Percentiles rank a stretch among this genome's conserved stretches.
Conservation (phyloP, 2,888 invertebrate genomes). For the Gandaritis pyraliata region DNA sequence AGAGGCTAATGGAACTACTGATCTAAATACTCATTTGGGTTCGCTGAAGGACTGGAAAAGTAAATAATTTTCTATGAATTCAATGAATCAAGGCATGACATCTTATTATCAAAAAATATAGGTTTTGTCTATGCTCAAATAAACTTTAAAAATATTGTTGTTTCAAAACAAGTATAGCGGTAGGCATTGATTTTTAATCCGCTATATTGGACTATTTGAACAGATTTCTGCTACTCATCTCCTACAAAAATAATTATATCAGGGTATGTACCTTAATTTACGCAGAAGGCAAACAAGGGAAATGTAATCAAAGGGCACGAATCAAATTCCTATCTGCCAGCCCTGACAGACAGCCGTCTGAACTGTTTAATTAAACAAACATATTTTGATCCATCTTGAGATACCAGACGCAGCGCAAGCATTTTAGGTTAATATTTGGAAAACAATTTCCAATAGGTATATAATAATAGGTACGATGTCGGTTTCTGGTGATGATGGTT, state of each 20-base stretch:
- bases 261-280: slow-evolving; percentile 41
- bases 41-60: not conserved
- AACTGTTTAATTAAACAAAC: slow-evolving; percentile 63
- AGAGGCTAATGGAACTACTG: slow-evolving; percentile 6
- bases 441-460: slow-evolving; percentile 25
- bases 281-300: slow-evolving; percentile 52
- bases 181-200: not conserved
- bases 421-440: slow-evolving; percentile 17
- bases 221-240: not conserved
- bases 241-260: slow-evolving; percentile 25
- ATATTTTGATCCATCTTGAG: slow-evolving; percentile 33
- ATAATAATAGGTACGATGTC: too few relatives aligned
- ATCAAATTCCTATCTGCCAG: slow-evolving; percentile 58
- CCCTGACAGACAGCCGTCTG: slow-evolving; percentile 65
- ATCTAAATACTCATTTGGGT: not conserved
- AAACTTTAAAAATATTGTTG: too few relatives aligned
- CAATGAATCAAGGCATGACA: too few relatives aligned
- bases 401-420: slow-evolving; percentile 27
- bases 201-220: not conserved
- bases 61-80: not conserved
- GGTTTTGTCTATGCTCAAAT: too few relatives aligned
- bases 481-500: slow-evolving; percentile 6
- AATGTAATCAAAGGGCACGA: slow-evolving; percentile 69
- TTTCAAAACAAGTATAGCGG: too few relatives aligned
- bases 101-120: too few relatives aligned